These are phyloP conservation scores for Drosophila sordidula DNA, from an alignment of 2,888 invertebrate species.

Conservation along the genomic window DNA sequence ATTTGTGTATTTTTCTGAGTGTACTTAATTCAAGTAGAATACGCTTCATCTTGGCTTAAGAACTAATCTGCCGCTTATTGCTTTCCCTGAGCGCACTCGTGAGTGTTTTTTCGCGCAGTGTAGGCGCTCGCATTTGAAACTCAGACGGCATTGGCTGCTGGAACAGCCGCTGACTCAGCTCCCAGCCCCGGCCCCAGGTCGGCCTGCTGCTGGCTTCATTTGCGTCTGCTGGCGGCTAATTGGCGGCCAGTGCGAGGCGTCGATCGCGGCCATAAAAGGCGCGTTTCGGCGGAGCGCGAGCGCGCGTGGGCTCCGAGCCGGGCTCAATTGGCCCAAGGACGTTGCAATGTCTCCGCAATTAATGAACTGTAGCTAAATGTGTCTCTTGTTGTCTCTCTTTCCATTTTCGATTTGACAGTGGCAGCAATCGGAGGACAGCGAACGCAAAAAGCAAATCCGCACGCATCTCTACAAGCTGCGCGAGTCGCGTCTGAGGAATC, in stretches of 20 bases:
- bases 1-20: too few relatives aligned
- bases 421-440: conserved; percentile 94
- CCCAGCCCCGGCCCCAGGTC: background rate
- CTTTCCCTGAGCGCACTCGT: background rate
- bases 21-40: too few relatives aligned
- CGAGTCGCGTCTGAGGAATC: conserved; percentile 91
- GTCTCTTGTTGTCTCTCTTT: background rate
- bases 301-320: conserved; percentile 48
- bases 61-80: background rate
- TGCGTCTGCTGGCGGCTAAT: conserved; percentile 52
- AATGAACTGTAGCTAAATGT: too few relatives aligned
- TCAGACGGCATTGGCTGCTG: conserved; percentile 2
- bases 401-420: conserved; percentile 84
- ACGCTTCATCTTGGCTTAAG: too few relatives aligned
- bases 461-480: conserved; percentile 93
- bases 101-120: background rate
- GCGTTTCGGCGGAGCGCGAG: conserved; percentile 37
- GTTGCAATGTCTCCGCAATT: conserved; percentile 3
- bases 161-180: conserved; percentile 29
- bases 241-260: conserved; percentile 61
- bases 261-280: conserved; percentile 58
- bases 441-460: conserved; percentile 93
- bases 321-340: conserved; percentile 64
- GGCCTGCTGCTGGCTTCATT: conserved; percentile 27
- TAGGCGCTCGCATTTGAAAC: background rate